Evolutionary conservation across 2,113 vertebrate genomes (phyloP).

Genomic region (Cyanocitta stelleri): DNA sequence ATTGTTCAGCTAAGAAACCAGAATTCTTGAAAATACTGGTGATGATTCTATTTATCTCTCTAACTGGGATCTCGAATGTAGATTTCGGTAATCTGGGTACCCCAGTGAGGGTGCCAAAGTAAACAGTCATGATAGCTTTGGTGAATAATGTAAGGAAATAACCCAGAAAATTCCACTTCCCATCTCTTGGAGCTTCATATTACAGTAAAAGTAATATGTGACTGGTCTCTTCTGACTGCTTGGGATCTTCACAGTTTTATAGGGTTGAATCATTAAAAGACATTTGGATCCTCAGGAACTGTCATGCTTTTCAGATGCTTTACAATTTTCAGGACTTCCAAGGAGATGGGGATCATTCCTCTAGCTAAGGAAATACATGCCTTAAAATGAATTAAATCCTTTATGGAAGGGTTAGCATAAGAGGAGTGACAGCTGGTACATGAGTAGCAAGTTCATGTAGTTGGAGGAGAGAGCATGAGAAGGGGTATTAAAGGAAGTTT

Average conservation of each 20-base stretch:
- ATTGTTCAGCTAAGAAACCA: neutral
- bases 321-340: neutral
- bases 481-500: neutral
- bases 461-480: neutral
- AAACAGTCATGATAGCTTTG: neutral
- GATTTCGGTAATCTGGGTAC: neutral
- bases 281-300: neutral
- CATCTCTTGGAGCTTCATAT: neutral
- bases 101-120: neutral
- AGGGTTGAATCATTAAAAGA: neutral
- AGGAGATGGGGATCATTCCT: neutral
- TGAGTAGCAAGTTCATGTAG: neutral
- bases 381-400: neutral
- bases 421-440: neutral
- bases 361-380: neutral
- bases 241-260: neutral
- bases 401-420: neutral
- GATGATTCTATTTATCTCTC: neutral
- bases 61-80: neutral
- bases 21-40: neutral
- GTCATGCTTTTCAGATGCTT: neutral
- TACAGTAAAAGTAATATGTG: neutral
- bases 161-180: neutral
- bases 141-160: neutral
- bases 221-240: neutral